Percentiles rank a stretch among this genome's conserved stretches.
These are phyloP conservation scores for Pseudoatta argentina DNA, from an alignment of 1,140 invertebrate species.

Conservation along the genomic window DNA sequence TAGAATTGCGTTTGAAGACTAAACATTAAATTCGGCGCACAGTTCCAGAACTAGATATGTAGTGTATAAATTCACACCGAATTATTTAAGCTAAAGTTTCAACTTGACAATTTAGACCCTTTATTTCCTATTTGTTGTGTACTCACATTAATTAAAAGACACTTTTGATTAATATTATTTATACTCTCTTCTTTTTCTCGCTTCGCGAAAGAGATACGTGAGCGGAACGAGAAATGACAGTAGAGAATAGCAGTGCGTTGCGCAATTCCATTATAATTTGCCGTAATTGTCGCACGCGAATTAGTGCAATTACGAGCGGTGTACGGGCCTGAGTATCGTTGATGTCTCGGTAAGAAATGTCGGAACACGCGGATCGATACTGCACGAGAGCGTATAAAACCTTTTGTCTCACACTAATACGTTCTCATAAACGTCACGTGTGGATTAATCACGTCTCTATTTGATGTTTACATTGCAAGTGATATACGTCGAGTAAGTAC, in stretches of 20 bases:
- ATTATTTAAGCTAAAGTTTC: too few relatives aligned
- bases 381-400: neutral
- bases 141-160: too few relatives aligned
- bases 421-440: neutral
- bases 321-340: neutral
- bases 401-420: neutral
- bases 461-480: slow-evolving; percentile 24
- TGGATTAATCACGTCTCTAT: slow-evolving; percentile 39
- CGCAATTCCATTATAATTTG: slow-evolving; percentile 42
- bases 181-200: neutral
- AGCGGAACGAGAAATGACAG: slow-evolving; percentile 17
- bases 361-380: neutral
- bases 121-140: too few relatives aligned
- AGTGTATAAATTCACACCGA: too few relatives aligned
- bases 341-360: slow-evolving; percentile 29
- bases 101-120: too few relatives aligned
- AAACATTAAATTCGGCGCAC: too few relatives aligned
- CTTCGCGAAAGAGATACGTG: slow-evolving; percentile 1
- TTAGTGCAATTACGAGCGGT: neutral
- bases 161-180: too few relatives aligned
- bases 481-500: slow-evolving; percentile 6
- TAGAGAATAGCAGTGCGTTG: neutral
- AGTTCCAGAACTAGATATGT: too few relatives aligned
- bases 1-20: too few relatives aligned
- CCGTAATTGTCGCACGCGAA: slow-evolving; percentile 46